Evolutionary conservation across 2,888 invertebrate genomes (phyloP), one percentile per base, ranked within the genome.

Genomic region (Myathropa florea): DNA sequence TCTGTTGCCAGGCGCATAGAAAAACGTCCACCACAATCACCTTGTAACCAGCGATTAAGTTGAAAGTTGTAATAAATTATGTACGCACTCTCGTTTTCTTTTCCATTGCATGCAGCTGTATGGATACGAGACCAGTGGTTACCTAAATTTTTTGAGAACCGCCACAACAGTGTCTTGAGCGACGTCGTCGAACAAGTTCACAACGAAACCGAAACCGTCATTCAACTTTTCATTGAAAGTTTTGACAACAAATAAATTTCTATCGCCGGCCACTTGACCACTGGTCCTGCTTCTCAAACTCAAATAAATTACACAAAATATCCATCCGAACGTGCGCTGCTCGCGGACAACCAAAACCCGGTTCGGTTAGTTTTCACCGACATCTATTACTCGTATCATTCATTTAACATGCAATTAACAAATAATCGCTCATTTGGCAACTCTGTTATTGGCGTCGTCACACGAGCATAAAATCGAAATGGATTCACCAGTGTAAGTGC

Each of bases 401-500:
- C 30, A 67, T 46, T 78, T 78, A 71, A 64, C 57, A 64, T 7
- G 57, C 59, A 59, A 71, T 71, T 59, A 78, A 59, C 46, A 23
- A 46, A 70, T 60, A 65, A 84, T 67, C 63, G 18, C 28, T n/a
- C 46, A 73, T 64, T 82, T 85, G 85, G 77, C 73, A 81, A 82
- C 76, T 72, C 64, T 82, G 82, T 68, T 64, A n/a, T 63, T 46
- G 24, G 2, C 7, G 36, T n/a, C 46, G 36, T 39, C 46, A n/a
- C n/a, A 3, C 46, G 59, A 28, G 70, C 30, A 77, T 67, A 81
- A 85, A 81, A 85, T 77, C 77, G 76, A 82, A 85, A 85, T 71
- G 77, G 77, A 82, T 72, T 77, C 85, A 82, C 72, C 77, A 85
- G 75, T 70, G 73, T 68, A 81, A 75, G 80, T 80, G 61, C 53